phyloP scores from a whole-genome alignment of 1,140 invertebrate genomes.

The Leptopilina boulardi region DNA sequence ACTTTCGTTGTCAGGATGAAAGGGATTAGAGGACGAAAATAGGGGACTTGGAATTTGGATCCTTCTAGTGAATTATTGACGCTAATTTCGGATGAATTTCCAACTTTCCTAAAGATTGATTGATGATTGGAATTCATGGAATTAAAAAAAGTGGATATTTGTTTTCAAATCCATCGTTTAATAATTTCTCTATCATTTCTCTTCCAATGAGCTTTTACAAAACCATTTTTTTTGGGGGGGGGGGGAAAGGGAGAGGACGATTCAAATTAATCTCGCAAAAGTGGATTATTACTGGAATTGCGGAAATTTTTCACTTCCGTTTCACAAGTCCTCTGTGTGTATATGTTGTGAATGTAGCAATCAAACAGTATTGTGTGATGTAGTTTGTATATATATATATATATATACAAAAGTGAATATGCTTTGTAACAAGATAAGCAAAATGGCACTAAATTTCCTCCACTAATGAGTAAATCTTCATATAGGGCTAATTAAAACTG shows the following conservation, averaged over 20 bases:
- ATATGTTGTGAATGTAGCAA: neutral
- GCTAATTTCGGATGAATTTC: neutral
- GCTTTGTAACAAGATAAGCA: conserved; percentile 20
- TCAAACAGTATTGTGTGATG: conserved; percentile 13
- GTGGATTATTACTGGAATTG: neutral
- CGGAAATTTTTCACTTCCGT: neutral
- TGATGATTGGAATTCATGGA: too few relatives aligned
- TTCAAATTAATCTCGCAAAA: neutral
- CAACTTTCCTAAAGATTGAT: neutral
- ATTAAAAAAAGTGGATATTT: too few relatives aligned
- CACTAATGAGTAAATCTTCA: conserved; percentile 22
- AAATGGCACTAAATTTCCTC: conserved; percentile 16
- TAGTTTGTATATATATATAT: too few relatives aligned
- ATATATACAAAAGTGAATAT: neutral
- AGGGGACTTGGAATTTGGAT: neutral
- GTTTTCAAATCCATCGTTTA: too few relatives aligned
- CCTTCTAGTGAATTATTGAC: neutral
- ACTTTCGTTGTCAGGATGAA: neutral
- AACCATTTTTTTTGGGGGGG: too few relatives aligned
- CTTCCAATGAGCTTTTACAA: too few relatives aligned
- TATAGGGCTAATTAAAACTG: conserved; percentile 14
- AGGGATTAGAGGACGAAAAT: neutral
- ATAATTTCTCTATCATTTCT: too few relatives aligned
- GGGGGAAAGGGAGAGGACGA: too few relatives aligned
- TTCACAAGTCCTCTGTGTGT: too few relatives aligned